Evolutionary conservation across 1,140 invertebrate genomes (phyloP), one percentile per base, ranked within the genome.

Genomic region (Nasonia giraulti): DNA sequence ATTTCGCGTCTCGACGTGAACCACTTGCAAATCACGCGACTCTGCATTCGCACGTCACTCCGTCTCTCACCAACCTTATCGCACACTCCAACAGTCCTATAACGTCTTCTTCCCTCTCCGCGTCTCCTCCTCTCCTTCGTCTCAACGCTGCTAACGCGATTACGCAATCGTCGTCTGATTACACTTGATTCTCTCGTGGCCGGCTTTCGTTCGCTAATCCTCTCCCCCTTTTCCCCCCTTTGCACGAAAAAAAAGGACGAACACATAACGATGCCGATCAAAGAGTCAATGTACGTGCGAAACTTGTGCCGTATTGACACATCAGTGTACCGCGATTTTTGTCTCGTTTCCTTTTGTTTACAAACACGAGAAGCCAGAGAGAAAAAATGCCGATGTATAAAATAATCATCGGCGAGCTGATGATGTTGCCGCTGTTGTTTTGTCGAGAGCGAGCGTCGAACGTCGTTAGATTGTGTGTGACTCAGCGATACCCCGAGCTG

Each of bases 91-190:
- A 5, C 40, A 33, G 40, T 33, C 55, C 1, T 17, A 14, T 17
- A 14, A 47, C 23, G 14, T 44, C 79, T 10, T 73, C 68, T 71
- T 81, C 68, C 37, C n/a, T 7, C 44, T 50, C 33, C 33, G 33
- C 33, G 2, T 4, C 27, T 27, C 1, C 1, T 31, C 44, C 8
- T 50, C 44, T 73, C 50, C 40, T 73, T 17, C 44, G 5, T 12
- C 4, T 17, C 80, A 12, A 40, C 37, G 79, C 33, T 27, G 33
- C 79, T n/a, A 62, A 10, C 44, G 6, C 62, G 68, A 50, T 81
- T 81, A 82, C 71, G 80, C 80, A 75, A 75, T 66, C 44, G 31
- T 40, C 71, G 47, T 23, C 20, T 27, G 80, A 75, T 82, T 82
- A 75, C 80, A 44, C 33, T 82, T 14, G 71, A 82, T 75, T 82